These are phyloP conservation scores for Molothrus aeneus DNA, from an alignment of 2,797 vertebrate genomes.

Conservation along the genomic window DNA sequence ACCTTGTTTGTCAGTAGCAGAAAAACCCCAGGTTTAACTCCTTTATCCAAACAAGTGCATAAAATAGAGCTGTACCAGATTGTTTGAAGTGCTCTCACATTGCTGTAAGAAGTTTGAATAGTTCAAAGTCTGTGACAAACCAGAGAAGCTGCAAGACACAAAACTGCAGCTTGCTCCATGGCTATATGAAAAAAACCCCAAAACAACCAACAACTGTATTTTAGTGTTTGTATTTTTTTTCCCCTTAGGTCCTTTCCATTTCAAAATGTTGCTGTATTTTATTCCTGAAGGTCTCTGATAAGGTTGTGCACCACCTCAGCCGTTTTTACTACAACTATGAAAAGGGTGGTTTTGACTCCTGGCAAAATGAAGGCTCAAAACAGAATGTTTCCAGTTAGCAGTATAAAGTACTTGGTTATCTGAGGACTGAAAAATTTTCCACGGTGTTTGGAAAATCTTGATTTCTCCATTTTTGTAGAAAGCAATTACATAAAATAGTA, in stretches of 20 bases:
- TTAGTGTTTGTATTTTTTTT: neutral
- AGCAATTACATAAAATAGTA: neutral
- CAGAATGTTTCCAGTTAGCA: neutral
- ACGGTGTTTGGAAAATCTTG: neutral
- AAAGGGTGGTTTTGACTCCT: neutral
- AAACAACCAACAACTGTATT: neutral
- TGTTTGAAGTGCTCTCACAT: neutral
- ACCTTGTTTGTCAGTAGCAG: neutral
- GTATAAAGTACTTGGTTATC: neutral
- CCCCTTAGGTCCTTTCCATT: neutral
- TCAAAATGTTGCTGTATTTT: neutral
- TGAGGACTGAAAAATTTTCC: neutral
- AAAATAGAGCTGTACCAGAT: neutral
- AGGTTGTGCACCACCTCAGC: neutral
- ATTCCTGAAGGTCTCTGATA: neutral
- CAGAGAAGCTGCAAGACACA: neutral
- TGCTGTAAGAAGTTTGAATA: neutral
- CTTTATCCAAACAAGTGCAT: neutral
- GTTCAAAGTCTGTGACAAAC: neutral
- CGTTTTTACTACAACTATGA: neutral
- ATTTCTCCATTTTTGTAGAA: neutral
- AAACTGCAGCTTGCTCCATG: neutral
- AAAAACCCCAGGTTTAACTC: neutral
- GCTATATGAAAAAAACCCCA: rapidly evolving
- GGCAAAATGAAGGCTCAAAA: neutral